These are phyloP conservation scores for Phyllotreta cruciferae DNA, from an alignment of 2,888 invertebrate genomes.

Conservation along the genomic window DNA sequence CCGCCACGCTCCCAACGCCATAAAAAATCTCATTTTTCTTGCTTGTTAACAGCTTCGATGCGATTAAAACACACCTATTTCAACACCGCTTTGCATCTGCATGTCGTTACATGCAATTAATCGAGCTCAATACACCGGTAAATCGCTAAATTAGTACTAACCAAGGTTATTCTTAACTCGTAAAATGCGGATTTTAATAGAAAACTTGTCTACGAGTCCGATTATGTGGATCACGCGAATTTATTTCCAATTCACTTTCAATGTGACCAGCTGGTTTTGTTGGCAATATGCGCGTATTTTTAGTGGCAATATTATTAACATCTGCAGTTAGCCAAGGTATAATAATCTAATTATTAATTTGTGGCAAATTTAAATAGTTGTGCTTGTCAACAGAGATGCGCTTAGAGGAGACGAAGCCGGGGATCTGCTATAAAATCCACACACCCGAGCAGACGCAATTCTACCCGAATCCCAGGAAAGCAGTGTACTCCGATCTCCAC, in stretches of 20 bases:
- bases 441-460: conserved; percentile 34
- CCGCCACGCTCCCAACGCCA: conserved; percentile 26
- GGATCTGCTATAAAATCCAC: conserved; percentile 39
- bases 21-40: background rate
- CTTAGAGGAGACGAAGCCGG: conserved; percentile 34
- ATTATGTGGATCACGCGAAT: too few relatives aligned
- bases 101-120: too few relatives aligned
- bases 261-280: background rate
- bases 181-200: too few relatives aligned
- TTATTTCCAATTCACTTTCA: too few relatives aligned
- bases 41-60: too few relatives aligned
- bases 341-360: background rate
- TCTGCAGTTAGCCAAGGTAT: background rate
- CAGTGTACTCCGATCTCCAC: conserved; percentile 28
- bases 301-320: background rate
- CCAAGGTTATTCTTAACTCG: too few relatives aligned
- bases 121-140: too few relatives aligned
- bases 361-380: background rate
- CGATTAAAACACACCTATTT: too few relatives aligned
- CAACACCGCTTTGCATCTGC: too few relatives aligned
- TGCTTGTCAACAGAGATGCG: conserved; percentile 29
- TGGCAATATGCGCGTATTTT: background rate
- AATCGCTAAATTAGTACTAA: too few relatives aligned
- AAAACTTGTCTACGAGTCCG: too few relatives aligned
- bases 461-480: conserved; percentile 34